Percentiles rank a stretch among this genome's conserved stretches.
phyloP scores from a whole-genome alignment of 2,113 vertebrate genomes.

The Agelaius tricolor region DNA sequence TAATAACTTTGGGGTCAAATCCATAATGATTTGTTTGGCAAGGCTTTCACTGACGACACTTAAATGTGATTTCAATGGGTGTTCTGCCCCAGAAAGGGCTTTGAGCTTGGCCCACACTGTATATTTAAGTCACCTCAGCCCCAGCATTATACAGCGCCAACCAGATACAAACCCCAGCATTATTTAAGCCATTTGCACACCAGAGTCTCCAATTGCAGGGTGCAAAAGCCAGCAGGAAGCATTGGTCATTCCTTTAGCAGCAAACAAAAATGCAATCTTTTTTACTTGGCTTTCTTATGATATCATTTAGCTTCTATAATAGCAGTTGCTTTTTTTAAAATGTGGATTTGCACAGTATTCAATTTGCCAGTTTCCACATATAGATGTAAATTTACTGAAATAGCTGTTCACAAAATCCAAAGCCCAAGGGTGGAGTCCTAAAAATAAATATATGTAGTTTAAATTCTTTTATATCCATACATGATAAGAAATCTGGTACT shows the following conservation, averaged over 20 bases:
- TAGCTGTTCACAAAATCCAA: constrained; percentile 62
- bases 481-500: constrained; percentile 24
- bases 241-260: constrained; percentile 59
- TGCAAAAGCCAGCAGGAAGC: constrained; percentile 49
- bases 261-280: constrained; percentile 67
- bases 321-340: constrained; percentile 74
- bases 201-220: constrained; percentile 38
- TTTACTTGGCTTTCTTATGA: constrained; percentile 62
- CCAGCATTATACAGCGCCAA: constrained; percentile 30
- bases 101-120: neutral
- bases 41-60: constrained; percentile 33
- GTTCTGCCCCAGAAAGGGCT: constrained; percentile 31
- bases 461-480: constrained; percentile 4
- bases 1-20: constrained; percentile 51
- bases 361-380: constrained; percentile 71
- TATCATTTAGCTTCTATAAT: constrained; percentile 77
- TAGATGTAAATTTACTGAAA: constrained; percentile 72
- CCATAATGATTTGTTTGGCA: constrained; percentile 39
- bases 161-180: constrained; percentile 47
- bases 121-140: constrained; percentile 46
- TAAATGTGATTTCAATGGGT: constrained; percentile 42
- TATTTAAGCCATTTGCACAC: constrained; percentile 27
- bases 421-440: constrained; percentile 62
- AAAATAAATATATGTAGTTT: constrained; percentile 57
- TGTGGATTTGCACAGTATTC: constrained; percentile 69